Percentiles rank a stretch among this genome's conserved stretches.
phyloP scores from a whole-genome alignment of 2,888 invertebrate genomes.

The Agrotis exclamationis region DNA sequence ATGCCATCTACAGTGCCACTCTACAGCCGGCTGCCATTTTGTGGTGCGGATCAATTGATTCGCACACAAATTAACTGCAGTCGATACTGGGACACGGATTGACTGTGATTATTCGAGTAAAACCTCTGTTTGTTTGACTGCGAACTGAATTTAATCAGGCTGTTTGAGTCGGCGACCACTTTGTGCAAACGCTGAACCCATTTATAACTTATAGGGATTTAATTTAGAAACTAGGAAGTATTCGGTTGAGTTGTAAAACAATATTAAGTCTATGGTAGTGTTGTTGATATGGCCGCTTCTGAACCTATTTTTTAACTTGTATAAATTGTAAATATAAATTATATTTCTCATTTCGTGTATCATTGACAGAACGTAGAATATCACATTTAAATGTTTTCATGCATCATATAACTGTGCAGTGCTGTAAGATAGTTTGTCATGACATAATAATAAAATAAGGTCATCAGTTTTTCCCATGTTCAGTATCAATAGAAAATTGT shows the following conservation, averaged over 20 bases:
- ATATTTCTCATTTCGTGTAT: no score
- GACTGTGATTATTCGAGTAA: conserved; percentile 37
- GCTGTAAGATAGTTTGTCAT: not conserved
- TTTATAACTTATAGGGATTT: not conserved
- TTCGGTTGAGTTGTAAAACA: not conserved
- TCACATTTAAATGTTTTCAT: not conserved
- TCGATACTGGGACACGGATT: conserved; percentile 23
- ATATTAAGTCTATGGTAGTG: not conserved
- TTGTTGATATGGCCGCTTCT: no score
- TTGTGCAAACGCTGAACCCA: not conserved
- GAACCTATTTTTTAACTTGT: no score
- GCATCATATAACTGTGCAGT: not conserved
- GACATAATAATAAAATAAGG: not conserved
- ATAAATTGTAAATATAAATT: no score
- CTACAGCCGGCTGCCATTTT: not conserved
- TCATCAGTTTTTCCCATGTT: not conserved
- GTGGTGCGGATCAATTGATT: conserved; percentile 21
- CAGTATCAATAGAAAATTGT: not conserved
- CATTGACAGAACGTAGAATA: not conserved
- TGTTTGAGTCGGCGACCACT: not conserved
- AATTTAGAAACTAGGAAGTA: not conserved
- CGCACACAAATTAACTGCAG: conserved; percentile 34
- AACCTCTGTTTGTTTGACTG: conserved; percentile 23
- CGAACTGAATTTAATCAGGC: conserved; percentile 14
- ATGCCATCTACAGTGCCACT: conserved; percentile 5